phyloP scores from a whole-genome alignment of 1,140 invertebrate genomes.

The Diachasmimorpha longicaudata region DNA sequence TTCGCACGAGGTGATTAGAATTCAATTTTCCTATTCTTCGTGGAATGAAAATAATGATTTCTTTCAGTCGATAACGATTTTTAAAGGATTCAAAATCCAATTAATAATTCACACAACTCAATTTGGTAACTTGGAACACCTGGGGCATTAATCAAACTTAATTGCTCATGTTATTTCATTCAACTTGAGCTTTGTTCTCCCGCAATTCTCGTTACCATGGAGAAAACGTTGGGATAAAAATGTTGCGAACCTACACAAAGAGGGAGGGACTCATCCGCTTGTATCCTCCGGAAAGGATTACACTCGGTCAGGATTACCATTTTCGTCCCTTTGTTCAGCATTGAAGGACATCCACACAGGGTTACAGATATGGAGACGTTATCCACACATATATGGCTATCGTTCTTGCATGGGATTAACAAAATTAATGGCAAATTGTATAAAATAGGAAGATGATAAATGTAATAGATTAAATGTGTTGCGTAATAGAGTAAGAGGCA shows the following conservation, averaged over 20 bases:
- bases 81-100: too few species aligned
- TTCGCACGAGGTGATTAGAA: too few species aligned
- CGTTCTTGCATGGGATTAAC: neutral
- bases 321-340: constrained; percentile 1
- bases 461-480: neutral
- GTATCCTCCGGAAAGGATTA: neutral
- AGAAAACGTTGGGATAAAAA: neutral
- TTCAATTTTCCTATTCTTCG: too few species aligned
- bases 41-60: too few species aligned
- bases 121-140: too few species aligned
- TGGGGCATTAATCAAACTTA: neutral
- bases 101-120: too few species aligned
- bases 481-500: neutral
- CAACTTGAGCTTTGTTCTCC: neutral
- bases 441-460: neutral
- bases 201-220: neutral
- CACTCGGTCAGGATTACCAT: constrained; percentile 2
- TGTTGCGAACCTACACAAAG: neutral
- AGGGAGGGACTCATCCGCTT: neutral
- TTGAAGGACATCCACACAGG: neutral
- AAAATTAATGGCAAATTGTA: neutral
- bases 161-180: neutral
- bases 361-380: too few species aligned
- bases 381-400: too few species aligned
- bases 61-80: too few species aligned